These are phyloP conservation scores for Sinelater perroti DNA, from an alignment of 2,888 invertebrate species.

Conservation along the genomic window DNA sequence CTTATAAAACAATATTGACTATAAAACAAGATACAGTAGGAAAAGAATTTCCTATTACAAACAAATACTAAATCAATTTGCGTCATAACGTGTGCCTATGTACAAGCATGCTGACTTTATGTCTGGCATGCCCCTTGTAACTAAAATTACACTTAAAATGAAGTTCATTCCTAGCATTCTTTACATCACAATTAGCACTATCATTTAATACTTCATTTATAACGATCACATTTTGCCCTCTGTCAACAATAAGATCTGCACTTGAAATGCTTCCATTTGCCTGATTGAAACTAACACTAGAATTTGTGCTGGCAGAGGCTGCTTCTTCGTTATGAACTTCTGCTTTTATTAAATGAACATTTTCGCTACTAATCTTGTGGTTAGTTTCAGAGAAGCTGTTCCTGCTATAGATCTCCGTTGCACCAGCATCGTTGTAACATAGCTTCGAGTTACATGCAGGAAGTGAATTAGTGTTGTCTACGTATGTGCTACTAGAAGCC, in stretches of 20 bases:
- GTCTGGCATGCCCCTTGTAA: constrained; percentile 50
- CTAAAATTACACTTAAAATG: constrained; percentile 47
- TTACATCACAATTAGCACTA: constrained; percentile 27
- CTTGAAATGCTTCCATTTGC: constrained; percentile 16
- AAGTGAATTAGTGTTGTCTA: constrained; percentile 8
- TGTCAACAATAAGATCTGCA: constrained; percentile 17
- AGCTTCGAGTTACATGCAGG: background rate
- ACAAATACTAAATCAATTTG: constrained; percentile 25
- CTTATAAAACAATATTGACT: background rate
- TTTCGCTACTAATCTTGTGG: constrained; percentile 6
- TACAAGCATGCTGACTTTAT: constrained; percentile 56
- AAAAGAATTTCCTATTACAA: background rate
- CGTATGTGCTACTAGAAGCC: constrained; percentile 8
- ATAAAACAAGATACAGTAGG: background rate
- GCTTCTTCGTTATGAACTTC: constrained; percentile 43
- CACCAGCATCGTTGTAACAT: background rate
- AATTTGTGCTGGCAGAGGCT: constrained; percentile 23
- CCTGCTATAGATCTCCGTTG: background rate
- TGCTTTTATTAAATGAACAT: constrained; percentile 36
- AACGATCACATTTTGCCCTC: constrained; percentile 33
- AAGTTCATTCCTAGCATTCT: constrained; percentile 23
- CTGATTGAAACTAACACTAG: constrained; percentile 19
- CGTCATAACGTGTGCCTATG: constrained; percentile 62
- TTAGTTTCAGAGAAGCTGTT: constrained; percentile 3
- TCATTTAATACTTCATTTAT: constrained; percentile 29